phyloP scores from a whole-genome alignment of 2,113 vertebrate species.

The Oncorhynchus masou region DNA sequence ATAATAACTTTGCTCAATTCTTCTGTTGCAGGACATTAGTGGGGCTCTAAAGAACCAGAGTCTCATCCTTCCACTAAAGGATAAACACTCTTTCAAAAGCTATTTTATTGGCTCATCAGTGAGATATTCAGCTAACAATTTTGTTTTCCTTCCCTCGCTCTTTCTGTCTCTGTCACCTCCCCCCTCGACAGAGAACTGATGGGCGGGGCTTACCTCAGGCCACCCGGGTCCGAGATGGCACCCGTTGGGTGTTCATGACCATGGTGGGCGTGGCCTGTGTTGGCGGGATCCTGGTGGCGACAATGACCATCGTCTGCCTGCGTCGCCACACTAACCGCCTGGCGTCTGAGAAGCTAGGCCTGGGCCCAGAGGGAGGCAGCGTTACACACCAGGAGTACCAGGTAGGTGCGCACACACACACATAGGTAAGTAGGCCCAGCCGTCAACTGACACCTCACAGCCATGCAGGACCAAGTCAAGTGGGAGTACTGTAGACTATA shows the following conservation, averaged over 20 bases:
- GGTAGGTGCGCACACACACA: slow-evolving; percentile 68
- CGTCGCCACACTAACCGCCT: slow-evolving; percentile 84
- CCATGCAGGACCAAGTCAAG: not conserved
- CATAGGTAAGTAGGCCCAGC: not conserved
- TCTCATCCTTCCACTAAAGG: no score
- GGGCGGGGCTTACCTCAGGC: slow-evolving; percentile 71
- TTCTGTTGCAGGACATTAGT: no score
- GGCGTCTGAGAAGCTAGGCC: slow-evolving; percentile 85
- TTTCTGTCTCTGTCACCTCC: not conserved
- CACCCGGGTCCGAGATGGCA: slow-evolving; percentile 60
- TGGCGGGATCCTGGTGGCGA: slow-evolving; percentile 80
- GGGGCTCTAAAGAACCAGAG: no score
- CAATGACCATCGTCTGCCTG: slow-evolving; percentile 81
- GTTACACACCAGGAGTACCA: slow-evolving; percentile 93
- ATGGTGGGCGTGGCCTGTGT: slow-evolving; percentile 85
- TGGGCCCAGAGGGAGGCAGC: slow-evolving; percentile 86
- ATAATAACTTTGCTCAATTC: no score
- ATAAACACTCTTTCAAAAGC: no score
- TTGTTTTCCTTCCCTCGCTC: not conserved
- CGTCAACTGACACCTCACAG: not conserved
- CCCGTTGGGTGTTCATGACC: slow-evolving; percentile 83
- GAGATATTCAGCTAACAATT: no score
- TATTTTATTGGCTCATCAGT: no score
- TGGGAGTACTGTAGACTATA: no score
- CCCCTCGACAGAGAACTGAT: slow-evolving; percentile 65